Percentiles rank a stretch among this genome's conserved stretches.
Evolutionary conservation across 2,797 vertebrate genomes (phyloP).

Genomic region (Podarcis siculus): DNA sequence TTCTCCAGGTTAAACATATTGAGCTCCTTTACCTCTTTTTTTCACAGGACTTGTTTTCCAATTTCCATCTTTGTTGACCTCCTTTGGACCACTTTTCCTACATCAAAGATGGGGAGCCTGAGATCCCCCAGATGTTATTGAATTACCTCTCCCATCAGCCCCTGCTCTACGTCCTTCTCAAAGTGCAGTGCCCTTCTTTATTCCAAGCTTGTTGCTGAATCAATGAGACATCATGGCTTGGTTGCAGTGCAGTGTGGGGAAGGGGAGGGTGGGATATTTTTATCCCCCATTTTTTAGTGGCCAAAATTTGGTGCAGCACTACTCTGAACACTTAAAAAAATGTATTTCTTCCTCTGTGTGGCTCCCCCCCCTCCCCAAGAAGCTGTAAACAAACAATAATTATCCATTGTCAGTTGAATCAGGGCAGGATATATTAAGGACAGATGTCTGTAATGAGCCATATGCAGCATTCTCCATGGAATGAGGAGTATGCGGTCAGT

Average conservation of each 20-base stretch:
- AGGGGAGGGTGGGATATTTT: not conserved
- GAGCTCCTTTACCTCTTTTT: not conserved
- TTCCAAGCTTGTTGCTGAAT: not conserved
- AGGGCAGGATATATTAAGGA: not conserved
- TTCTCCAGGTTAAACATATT: not conserved
- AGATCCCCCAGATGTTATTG: no score
- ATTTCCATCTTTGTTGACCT: not conserved
- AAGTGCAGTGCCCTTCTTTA: not conserved
- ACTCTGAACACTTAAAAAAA: not conserved
- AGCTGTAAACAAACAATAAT: slow-evolving; percentile 11
- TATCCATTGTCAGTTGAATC: not conserved
- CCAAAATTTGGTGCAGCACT: not conserved
- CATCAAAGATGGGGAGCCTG: no score
- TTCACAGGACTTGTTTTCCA: not conserved
- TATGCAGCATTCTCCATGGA: not conserved
- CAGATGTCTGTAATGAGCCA: slow-evolving; percentile 5
- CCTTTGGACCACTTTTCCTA: not conserved
- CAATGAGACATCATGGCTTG: not conserved
- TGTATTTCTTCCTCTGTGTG: not conserved
- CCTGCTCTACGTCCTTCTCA: not conserved
- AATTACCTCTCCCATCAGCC: no score
- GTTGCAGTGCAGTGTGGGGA: not conserved
- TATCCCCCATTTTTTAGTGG: not conserved
- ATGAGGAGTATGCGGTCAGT: not conserved
- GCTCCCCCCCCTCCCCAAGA: not conserved